Percentiles rank a stretch among this genome's conserved stretches.
Conservation (phyloP, 2,113 vertebrate species). For the Coturnix japonica region DNA sequence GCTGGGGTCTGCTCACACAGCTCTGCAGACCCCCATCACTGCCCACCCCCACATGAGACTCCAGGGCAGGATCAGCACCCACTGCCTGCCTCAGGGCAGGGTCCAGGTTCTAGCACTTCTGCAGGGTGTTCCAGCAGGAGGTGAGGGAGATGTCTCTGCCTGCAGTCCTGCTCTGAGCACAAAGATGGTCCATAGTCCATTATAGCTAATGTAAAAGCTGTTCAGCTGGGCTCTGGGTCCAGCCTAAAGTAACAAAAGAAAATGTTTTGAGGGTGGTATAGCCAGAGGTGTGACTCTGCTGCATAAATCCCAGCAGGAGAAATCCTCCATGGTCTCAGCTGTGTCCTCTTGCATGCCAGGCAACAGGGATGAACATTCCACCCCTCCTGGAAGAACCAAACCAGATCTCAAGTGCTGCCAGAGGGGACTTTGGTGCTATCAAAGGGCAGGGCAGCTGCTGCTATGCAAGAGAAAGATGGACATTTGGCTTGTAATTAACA, state of each 20-base stretch:
- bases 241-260: constrained; percentile 18
- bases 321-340: rapidly evolving
- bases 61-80: neutral
- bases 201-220: neutral
- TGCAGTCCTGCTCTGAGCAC: neutral
- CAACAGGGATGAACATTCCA: rapidly evolving
- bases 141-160: neutral
- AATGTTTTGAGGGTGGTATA: neutral
- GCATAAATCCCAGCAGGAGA: neutral
- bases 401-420: neutral
- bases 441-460: neutral
- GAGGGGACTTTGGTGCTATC: neutral
- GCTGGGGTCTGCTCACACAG: neutral
- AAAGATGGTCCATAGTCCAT: neutral
- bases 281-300: neutral
- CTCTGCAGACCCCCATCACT: neutral
- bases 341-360: rapidly evolving
- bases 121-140: neutral
- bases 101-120: neutral
- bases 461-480: neutral
- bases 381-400: neutral
- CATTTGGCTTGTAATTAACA: neutral
- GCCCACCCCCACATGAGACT: neutral
- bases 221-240: neutral
- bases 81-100: neutral